Base-by-base conservation (phyloP, 2,888 invertebrate species). In the Macrostomum cliftonense region DNA sequence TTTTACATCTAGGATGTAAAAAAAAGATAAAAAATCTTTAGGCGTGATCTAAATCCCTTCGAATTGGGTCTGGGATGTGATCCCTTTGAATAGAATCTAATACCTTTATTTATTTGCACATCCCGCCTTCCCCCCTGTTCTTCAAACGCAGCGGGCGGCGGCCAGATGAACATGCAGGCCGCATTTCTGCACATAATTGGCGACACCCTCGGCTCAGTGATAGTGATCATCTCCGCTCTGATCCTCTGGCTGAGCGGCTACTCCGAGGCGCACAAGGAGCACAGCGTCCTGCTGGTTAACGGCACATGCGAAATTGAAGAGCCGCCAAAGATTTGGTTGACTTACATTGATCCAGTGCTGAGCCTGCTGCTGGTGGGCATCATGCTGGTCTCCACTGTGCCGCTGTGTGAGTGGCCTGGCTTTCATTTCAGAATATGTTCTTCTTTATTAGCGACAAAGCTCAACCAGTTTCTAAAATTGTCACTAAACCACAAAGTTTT, bases 311-410 rank as follows among this genome's bases (percentile, higher is more conserved):
- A 11, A 13, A 43, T 17, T 37, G 14, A 21, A 13, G 17, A 19
- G 17, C 9, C 17, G 40, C 16, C 19, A 2, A 19, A 16, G 9
- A n/a, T 43, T 4, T 47, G 47, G 47, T 20, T 42, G 44, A 14
- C 39, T 2, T 47, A 39, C 45, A 47, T 47, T n/a, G 47, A 47
- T 14, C 47, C 47, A 2, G 17, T 47, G 17, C 21, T 52, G 38
- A 51, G 51, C 17, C 28, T 51, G 37, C 16, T 51, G n/a, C 36
- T 51, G 63, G 89, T 91, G 12, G 71, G 81, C 37, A 75, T 89
- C 42, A 89, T 89, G 57, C 72, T 87, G 55, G 79, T 80, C 55
- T 86, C 86, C 0, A 86, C 87, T 14, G 87, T 87, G 87, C 88
- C 88, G 7, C 72, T 89, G 55, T 73, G 67, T 67, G 57, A 65